Evolutionary conservation across 2,888 invertebrate species (phyloP), one percentile per base, ranked within the genome.

Genomic region (Drosophila colorata): DNA sequence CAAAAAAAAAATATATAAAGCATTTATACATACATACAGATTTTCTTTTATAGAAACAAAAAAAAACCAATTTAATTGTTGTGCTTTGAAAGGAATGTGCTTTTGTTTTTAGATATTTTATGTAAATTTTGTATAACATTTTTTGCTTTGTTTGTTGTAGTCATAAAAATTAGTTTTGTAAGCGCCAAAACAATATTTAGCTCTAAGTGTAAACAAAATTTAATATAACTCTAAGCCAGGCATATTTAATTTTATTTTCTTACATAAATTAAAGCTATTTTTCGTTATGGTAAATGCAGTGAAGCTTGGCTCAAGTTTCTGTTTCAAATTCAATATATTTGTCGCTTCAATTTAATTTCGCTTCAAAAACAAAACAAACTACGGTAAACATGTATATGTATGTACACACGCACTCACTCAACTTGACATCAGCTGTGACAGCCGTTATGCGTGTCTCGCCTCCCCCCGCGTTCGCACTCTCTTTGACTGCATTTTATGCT

Each of bases 71-170:
- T 79, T 82, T 85, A 70, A 79, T 81, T 81, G 86, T 81, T 81
- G 85, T 81, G 80, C 86, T 79, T 81, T 85, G 72, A 72, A 66
- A 79, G 85, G 84, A 82, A 82, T 82, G 81, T 83, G 82, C 87
- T 87, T 85, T 87, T 85, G 72, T 87, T 88, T 88, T 88, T 84
- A 87, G 84, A 84, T 84, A 84, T 84, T 84, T 87, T 87, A 87
- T 85, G 83, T 87, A 85, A 64, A 86, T 79, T 85, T 79, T 74
- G 63, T 69, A 64, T 74, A 60, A 66, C 66, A 46, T 60, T 47
- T 70, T 79, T 60, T 76, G 74, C 74, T 84, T 86, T 87, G 52
- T 73, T 85, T 85, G 79, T 83, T 85, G 81, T 81, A 79, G 71
- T 35, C 18, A 55, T 18, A 49, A 41, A 37, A 57, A 46, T 52